phyloP scores from a whole-genome alignment of 2,888 invertebrate species.

The Lithophane leautieri region DNA sequence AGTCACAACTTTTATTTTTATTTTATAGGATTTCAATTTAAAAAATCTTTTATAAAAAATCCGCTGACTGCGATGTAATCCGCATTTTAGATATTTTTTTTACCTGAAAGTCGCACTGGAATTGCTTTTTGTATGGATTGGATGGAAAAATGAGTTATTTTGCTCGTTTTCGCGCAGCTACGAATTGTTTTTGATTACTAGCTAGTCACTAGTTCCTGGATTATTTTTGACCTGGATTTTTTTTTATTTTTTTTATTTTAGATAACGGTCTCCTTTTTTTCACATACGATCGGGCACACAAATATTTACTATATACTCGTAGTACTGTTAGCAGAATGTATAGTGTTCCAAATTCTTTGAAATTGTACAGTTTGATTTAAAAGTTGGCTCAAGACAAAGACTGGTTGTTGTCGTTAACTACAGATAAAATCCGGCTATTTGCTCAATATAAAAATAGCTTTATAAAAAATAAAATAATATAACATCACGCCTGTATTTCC shows the following conservation, averaged over 20 bases:
- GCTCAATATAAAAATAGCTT: no score
- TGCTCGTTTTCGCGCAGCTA: conserved; percentile 1
- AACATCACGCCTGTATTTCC: neutral
- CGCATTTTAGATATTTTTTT: conserved; percentile 10
- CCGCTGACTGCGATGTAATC: conserved; percentile 26
- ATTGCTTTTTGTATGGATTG: conserved; percentile 29
- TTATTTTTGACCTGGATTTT: conserved; percentile 20
- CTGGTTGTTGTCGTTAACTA: neutral
- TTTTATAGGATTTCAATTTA: neutral
- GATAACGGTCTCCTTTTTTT: neutral
- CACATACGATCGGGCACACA: no score
- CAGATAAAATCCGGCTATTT: neutral
- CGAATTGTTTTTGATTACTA: conserved; percentile 31
- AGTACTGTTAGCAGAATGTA: no score
- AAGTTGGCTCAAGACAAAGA: no score
- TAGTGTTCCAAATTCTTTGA: neutral
- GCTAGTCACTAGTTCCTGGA: neutral
- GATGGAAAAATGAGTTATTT: conserved; percentile 36
- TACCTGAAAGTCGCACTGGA: neutral
- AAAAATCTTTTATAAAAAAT: conserved; percentile 8
- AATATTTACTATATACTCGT: no score
- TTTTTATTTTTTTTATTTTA: no score
- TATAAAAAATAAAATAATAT: no score
- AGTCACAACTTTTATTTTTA: neutral
- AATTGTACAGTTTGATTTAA: neutral